These are phyloP conservation scores for Oreochromis spilurus DNA, from an alignment of 2,113 vertebrate genomes.

Conservation along the genomic window DNA sequence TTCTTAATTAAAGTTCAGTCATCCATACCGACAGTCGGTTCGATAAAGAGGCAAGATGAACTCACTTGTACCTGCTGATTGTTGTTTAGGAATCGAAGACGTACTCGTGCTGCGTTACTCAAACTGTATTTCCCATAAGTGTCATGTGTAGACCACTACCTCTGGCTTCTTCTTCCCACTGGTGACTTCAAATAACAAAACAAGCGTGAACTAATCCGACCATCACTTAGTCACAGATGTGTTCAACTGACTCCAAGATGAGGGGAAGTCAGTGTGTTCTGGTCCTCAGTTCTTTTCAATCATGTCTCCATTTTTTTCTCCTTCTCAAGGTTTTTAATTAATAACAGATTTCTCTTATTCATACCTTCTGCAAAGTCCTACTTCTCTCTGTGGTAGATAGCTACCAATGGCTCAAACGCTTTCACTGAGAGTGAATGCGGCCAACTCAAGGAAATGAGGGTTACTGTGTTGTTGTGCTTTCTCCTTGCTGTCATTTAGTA, in stretches of 20 bases:
- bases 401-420: background rate
- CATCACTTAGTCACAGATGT: background rate
- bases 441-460: constrained; percentile 3
- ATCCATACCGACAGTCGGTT: constrained; percentile 1
- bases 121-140: background rate
- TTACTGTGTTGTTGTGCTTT: constrained; percentile 12
- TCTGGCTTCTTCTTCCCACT: background rate
- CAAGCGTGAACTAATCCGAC: background rate
- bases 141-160: background rate
- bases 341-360: constrained; percentile 37
- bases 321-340: constrained; percentile 43
- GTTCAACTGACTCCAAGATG: constrained; percentile 12
- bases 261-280: background rate
- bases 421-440: background rate
- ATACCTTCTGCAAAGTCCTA: background rate
- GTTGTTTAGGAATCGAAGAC: constrained; percentile 14
- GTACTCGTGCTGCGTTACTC: background rate
- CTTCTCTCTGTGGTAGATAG: background rate
- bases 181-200: background rate
- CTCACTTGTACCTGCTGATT: constrained; percentile 51
- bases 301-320: background rate
- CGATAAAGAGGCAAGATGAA: constrained; percentile 25
- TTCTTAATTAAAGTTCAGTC: constrained; percentile 48
- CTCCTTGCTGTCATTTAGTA: background rate
- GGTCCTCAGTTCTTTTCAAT: background rate